A percentile compares a stretch with the other conserved stretches of the same genome.
Evolutionary conservation across 2,797 vertebrate species (phyloP).

Genomic region (Dryobates pubescens): DNA sequence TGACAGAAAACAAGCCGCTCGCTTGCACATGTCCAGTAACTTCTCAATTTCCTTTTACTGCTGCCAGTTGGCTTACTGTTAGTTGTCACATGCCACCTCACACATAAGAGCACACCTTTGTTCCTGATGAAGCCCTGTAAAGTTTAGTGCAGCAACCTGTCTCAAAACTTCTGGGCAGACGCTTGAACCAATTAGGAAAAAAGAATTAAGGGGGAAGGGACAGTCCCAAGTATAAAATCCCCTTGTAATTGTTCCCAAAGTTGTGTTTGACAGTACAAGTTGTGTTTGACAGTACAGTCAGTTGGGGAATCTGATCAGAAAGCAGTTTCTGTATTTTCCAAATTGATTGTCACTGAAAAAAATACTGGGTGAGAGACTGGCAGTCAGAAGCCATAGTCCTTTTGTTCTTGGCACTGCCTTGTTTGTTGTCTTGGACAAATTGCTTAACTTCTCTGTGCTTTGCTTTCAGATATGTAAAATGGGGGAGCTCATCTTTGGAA

Average conservation of each 20-base stretch:
- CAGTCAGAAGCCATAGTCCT: background rate
- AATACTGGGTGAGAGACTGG: background rate
- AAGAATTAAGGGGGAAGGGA: background rate
- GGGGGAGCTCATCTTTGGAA: conserved; percentile 61
- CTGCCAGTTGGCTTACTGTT: background rate
- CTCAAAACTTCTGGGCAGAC: background rate
- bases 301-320: background rate
- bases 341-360: background rate
- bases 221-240: background rate
- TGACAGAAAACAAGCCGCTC: background rate
- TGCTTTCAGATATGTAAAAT: conserved; percentile 60
- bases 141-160: background rate
- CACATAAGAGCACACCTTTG: background rate
- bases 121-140: background rate
- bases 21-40: background rate
- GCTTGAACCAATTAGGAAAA: background rate
- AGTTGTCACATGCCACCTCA: background rate
- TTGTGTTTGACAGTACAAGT: background rate
- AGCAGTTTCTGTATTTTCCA: background rate
- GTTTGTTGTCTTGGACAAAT: background rate
- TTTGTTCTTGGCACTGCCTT: background rate
- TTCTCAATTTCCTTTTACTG: background rate
- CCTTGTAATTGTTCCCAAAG: background rate
- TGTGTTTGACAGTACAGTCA: background rate
- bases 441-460: conserved; percentile 62